Evolutionary conservation across 2,113 vertebrate genomes (phyloP), one percentile per base, ranked within the genome.

Genomic region (Oncorhynchus mykiss): DNA sequence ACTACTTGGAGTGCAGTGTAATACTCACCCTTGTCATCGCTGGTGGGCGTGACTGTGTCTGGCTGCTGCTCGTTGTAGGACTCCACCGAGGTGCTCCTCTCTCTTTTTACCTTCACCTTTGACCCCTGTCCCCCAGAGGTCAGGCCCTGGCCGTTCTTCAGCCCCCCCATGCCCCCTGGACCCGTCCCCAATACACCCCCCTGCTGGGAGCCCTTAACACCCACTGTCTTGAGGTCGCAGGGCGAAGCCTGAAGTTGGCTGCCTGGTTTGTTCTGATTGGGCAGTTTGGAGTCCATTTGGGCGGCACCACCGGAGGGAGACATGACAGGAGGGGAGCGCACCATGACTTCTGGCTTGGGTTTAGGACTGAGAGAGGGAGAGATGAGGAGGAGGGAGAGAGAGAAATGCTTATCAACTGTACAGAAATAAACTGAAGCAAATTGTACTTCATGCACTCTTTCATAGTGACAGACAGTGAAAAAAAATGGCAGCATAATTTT

Each of bases 281-380:
- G 96, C 93, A 99, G 96, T 95, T 98, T 99, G 92, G 97, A 95
- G 94, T 99, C 97, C 96, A 98, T 95, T 92, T 98, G 97, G 89
- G 96, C 94, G 81, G 97, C 97, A 90, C 96, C 96, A 92, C 96
- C 96, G 92, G 97, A 98, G 45, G 97, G 97, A 93, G 97, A 99
- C 97, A 98, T 98, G 93, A 98, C 97, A 91, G 97, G 94, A 94
- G 97, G 97, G 90, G 97, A 97, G 89, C 97, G 96, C 90, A 98
- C 97, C 97, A 98, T 99, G 94, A 96, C 97, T 96, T 99, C 97
- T 95, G 97, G 96, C 95, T 99, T 99, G 90, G 97, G 97, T 96
- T 98, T 99, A 91, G 97, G 97, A 95, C 97, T 99, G 93, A 93
- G 95, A 84, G 16, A 71, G 20, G 65, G 49, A 29, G 49, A 89